These are phyloP conservation scores for Osmoderma eremita DNA, from an alignment of 2,888 invertebrate genomes.

Conservation along the genomic window DNA sequence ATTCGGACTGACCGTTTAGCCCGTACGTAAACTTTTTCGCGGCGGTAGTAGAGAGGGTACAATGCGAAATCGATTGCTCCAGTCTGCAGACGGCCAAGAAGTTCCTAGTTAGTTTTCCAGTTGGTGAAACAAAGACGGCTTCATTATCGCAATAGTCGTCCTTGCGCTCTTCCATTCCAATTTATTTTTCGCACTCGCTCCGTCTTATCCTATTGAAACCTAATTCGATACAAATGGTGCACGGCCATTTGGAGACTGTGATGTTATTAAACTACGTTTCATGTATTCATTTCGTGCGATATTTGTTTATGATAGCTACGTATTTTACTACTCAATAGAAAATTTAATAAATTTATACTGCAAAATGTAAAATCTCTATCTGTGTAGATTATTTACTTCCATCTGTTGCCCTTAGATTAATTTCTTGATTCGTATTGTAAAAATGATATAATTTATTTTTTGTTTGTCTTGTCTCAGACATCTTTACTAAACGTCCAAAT, in stretches of 20 bases:
- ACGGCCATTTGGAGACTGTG: not conserved
- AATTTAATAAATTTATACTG: too few species aligned
- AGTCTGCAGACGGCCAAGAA: conserved; percentile 8
- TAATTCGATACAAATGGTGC: not conserved
- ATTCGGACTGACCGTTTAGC: conserved; percentile 32
- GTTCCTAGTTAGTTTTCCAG: not conserved
- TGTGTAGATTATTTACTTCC: too few species aligned
- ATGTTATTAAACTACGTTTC: not conserved
- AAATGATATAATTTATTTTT: too few species aligned
- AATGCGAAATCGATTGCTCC: conserved; percentile 10
- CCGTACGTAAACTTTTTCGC: conserved; percentile 21
- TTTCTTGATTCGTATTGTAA: too few species aligned
- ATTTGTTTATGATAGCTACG: too few species aligned
- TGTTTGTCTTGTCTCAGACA: too few species aligned
- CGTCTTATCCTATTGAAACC: not conserved
- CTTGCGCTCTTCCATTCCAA: not conserved
- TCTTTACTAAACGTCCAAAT: too few species aligned
- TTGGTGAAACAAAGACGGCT: conserved; percentile 2
- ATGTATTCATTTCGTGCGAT: too few species aligned
- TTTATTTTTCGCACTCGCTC: not conserved
- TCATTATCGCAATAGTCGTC: conserved; percentile 10
- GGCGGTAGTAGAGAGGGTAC: not conserved
- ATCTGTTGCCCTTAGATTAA: too few species aligned
- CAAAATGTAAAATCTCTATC: too few species aligned
- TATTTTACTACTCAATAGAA: too few species aligned